These are phyloP conservation scores for Urophycis tenuis DNA, from an alignment of 2,797 vertebrate genomes.

Conservation along the genomic window DNA sequence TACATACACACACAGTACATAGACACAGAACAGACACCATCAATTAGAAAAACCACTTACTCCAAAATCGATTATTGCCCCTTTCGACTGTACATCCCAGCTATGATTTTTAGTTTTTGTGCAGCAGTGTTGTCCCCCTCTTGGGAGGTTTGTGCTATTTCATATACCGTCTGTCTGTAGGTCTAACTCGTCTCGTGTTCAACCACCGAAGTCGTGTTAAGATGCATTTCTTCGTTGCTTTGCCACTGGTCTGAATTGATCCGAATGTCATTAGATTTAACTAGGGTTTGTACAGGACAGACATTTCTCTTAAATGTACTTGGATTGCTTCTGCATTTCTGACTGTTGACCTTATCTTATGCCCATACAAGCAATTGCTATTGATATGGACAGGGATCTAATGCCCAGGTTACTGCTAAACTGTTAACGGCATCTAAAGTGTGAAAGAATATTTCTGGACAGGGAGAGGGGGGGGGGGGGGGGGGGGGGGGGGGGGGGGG, in stretches of 20 bases:
- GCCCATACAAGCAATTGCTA: conserved; percentile 25
- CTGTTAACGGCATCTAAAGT: conserved; percentile 18
- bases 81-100: conserved; percentile 72
- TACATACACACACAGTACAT: conserved; percentile 64
- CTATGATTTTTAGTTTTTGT: conserved; percentile 70
- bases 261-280: conserved; percentile 31
- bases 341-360: conserved; percentile 42
- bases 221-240: conserved; percentile 50
- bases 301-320: conserved; percentile 37
- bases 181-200: conserved; percentile 52
- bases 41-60: conserved; percentile 61
- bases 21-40: conserved; percentile 65
- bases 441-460: conserved; percentile 27
- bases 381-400: conserved; percentile 23
- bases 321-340: conserved; percentile 19
- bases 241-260: conserved; percentile 54
- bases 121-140: conserved; percentile 66
- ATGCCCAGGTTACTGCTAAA: conserved; percentile 17
- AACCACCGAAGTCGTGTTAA: conserved; percentile 53
- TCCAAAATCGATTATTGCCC: conserved; percentile 65
- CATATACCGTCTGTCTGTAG: conserved; percentile 44
- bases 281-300: conserved; percentile 37
- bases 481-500: no score
- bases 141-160: conserved; percentile 65
- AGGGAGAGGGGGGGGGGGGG: no score